Conservation (phyloP, 2,888 invertebrate genomes). For the Plebejus anna region DNA sequence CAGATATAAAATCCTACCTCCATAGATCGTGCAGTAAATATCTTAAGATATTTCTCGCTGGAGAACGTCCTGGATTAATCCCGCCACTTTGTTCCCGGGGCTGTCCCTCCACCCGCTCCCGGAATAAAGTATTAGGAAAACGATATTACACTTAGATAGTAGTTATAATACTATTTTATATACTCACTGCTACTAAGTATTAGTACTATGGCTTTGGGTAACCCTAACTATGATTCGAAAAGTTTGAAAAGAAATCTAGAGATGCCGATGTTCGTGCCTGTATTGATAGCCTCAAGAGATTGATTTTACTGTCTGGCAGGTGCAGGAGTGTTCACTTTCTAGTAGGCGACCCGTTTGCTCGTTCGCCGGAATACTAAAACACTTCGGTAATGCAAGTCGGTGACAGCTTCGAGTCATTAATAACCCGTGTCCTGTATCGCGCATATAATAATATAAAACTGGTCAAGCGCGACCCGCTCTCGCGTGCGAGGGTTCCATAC, state of each 20-base stretch:
- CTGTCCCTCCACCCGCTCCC: not conserved
- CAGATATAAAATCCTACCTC: not conserved
- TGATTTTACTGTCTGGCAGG: too few species aligned
- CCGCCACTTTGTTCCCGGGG: not conserved
- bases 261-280: too few species aligned
- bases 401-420: not conserved
- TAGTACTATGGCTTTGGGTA: too few species aligned
- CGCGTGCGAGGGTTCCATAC: not conserved
- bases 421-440: not conserved
- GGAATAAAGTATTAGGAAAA: not conserved
- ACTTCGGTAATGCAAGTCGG: not conserved
- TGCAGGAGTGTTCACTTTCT: not conserved
- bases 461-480: not conserved
- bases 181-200: too few species aligned
- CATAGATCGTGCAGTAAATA: slow-evolving; percentile 5
- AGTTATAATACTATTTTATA: too few species aligned
- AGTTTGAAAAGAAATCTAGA: too few species aligned
- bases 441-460: not conserved
- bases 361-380: not conserved
- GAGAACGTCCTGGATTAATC: slow-evolving; percentile 8
- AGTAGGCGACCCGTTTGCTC: not conserved
- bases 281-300: too few species aligned
- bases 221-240: too few species aligned
- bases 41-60: not conserved
- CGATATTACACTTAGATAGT: not conserved